A percentile compares a stretch with the other conserved stretches of the same genome.
These are phyloP conservation scores for Dasypogon diadema DNA, from an alignment of 2,888 invertebrate species.

Conservation along the genomic window DNA sequence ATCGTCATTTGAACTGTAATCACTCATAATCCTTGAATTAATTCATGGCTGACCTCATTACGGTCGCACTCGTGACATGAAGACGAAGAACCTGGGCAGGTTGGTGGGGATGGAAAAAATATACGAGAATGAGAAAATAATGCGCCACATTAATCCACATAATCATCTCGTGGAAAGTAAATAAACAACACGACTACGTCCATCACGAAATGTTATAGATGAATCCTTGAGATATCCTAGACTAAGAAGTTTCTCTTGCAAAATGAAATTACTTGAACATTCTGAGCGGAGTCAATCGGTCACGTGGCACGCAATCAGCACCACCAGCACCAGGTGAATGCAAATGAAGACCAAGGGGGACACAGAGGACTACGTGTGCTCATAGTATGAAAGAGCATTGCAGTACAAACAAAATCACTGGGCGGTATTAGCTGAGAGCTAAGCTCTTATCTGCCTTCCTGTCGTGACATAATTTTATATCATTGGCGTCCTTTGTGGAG, in stretches of 20 bases:
- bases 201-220: slow-evolving; percentile 55
- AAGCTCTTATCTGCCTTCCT: slow-evolving; percentile 69
- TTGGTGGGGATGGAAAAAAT: slow-evolving; percentile 20
- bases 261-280: slow-evolving; percentile 41
- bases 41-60: slow-evolving; percentile 57
- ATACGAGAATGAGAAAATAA: slow-evolving; percentile 51
- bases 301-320: slow-evolving; percentile 54
- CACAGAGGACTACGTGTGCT: background rate
- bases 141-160: slow-evolving; percentile 42
- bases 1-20: slow-evolving; percentile 53
- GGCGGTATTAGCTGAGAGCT: slow-evolving; percentile 35
- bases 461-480: slow-evolving; percentile 69
- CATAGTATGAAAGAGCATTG: slow-evolving; percentile 25
- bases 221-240: slow-evolving; percentile 53
- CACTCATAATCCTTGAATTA: slow-evolving; percentile 55
- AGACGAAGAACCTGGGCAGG: background rate
- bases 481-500: slow-evolving; percentile 58
- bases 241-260: slow-evolving; percentile 35
- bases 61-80: slow-evolving; percentile 30
- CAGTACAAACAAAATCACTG: slow-evolving; percentile 49
- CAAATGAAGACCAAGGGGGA: slow-evolving; percentile 46
- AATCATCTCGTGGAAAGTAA: slow-evolving; percentile 49
- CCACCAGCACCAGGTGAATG: slow-evolving; percentile 50
- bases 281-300: slow-evolving; percentile 49
- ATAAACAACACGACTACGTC: slow-evolving; percentile 53